Evolutionary conservation across 1,140 invertebrate genomes (phyloP), one percentile per base, ranked within the genome.

Genomic region (Drosophila tani): DNA sequence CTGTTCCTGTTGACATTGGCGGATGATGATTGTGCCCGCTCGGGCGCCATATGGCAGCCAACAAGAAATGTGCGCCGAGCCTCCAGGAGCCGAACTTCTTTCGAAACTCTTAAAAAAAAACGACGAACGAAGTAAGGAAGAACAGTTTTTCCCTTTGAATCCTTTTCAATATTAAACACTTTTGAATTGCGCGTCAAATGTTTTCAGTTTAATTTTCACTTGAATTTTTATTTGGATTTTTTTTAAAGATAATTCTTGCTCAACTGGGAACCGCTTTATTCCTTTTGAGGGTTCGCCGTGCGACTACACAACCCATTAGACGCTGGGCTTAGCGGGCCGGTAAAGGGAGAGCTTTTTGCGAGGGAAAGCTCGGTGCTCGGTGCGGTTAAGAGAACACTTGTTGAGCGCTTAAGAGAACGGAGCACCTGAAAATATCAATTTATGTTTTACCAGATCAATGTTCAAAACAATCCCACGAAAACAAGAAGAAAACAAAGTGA

Each of bases 31-130:
- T 8, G 60, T 27, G 29, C 19, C 24, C 40, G 17, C 32, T 32
- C n/a, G 17, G 17, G 41, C 43, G 53, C 69, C 70, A 74, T 74
- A 74, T 74, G 70, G 68, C 67, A 71, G 67, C 45, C 27, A 71
- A 50, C 32, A 59, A 32, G 29, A 21, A 1, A 17, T 12, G 9
- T 12, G 7, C 2, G 17, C 9, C 7, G 2, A 8, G 17, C 15
- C 27, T 5, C 64, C 32, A 12, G 17, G 14, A 50, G 45, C 67
- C 46, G 56, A 27, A 24, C n/a, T 43, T 27, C 12, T 7, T 11
- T 12, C 41, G 8, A 41, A 57, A 66, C 53, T 66, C 15, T 24
- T 3, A 12, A 5, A 5, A 5, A 5, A 21, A 38, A 40, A 40
- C 43, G 2, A 12, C 5, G 14, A 12, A 38, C 8, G 6, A 8